A percentile compares a stretch with the other conserved stretches of the same genome.
Evolutionary conservation across 1,140 invertebrate genomes (phyloP).

Genomic region (Neuroterus valhalla): DNA sequence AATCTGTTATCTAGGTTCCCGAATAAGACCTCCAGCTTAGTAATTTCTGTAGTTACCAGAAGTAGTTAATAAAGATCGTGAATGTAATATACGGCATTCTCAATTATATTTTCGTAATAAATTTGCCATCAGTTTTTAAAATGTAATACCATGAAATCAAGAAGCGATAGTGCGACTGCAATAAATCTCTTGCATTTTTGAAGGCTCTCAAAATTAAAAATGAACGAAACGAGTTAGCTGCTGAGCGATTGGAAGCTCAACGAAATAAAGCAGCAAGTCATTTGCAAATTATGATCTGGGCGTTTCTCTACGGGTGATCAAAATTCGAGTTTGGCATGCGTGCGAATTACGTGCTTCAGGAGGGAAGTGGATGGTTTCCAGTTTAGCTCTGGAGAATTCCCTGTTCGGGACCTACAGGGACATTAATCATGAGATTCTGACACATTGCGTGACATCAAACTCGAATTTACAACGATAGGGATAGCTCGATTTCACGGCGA

Average conservation of each 20-base stretch:
- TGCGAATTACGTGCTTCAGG: constrained; percentile 34
- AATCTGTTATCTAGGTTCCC: no score
- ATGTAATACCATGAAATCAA: background rate
- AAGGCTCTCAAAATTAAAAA: constrained; percentile 15
- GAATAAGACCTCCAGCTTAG: no score
- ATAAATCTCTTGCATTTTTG: no score
- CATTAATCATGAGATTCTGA: constrained; percentile 69
- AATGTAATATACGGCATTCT: no score
- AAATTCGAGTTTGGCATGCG: constrained; percentile 55
- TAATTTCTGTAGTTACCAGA: no score
- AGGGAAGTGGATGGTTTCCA: constrained; percentile 46
- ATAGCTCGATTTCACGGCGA: constrained; percentile 53
- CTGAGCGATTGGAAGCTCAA: constrained; percentile 65
- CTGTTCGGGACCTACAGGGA: constrained; percentile 48
- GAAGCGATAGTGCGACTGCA: no score
- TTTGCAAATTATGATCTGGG: constrained; percentile 52
- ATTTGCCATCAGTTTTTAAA: no score
- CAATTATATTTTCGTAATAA: no score
- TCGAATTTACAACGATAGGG: constrained; percentile 61
- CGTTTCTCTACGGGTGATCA: constrained; percentile 59
- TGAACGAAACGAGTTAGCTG: constrained; percentile 24
- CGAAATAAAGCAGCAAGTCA: constrained; percentile 57
- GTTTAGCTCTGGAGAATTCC: constrained; percentile 48
- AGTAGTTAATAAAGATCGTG: no score
- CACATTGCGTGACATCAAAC: constrained; percentile 65